Percentiles rank a stretch among this genome's conserved stretches.
These are phyloP conservation scores for Dicerorhinus sumatrensis DNA, from an alignment of 2,113 vertebrate genomes.

Conservation along the genomic window DNA sequence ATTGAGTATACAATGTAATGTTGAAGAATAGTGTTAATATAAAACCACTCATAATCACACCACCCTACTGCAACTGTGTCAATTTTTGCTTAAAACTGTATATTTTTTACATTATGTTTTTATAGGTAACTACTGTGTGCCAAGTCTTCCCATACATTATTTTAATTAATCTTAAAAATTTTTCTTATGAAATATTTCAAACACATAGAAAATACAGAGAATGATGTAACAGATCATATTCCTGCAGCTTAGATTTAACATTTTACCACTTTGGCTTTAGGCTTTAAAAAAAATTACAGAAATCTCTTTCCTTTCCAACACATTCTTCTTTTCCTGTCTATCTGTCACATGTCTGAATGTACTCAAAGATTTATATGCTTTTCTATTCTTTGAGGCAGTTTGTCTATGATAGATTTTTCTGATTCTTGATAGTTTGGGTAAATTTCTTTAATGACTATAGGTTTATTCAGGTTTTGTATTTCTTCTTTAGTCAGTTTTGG, in stretches of 20 bases:
- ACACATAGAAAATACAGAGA: background rate
- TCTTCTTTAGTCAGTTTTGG: background rate
- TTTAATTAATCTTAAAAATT: background rate
- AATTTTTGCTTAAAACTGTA: background rate
- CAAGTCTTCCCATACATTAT: background rate
- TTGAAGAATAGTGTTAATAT: background rate
- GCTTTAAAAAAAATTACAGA: background rate
- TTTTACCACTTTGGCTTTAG: background rate
- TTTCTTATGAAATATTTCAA: background rate
- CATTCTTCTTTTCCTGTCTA: background rate
- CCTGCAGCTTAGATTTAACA: background rate
- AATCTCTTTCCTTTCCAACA: background rate
- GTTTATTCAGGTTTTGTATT: background rate
- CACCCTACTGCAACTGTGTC: background rate
- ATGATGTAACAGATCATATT: background rate
- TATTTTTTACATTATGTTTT: background rate
- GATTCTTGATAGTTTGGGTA: background rate
- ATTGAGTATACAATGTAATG: background rate
- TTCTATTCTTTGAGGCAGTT: background rate
- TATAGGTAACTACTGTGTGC: background rate
- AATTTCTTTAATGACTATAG: background rate
- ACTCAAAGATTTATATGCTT: background rate
- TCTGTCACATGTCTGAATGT: background rate
- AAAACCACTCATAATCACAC: background rate
- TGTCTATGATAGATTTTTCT: background rate